Conservation (phyloP, 2,113 vertebrate genomes). For the Aleadryas rufinucha region DNA sequence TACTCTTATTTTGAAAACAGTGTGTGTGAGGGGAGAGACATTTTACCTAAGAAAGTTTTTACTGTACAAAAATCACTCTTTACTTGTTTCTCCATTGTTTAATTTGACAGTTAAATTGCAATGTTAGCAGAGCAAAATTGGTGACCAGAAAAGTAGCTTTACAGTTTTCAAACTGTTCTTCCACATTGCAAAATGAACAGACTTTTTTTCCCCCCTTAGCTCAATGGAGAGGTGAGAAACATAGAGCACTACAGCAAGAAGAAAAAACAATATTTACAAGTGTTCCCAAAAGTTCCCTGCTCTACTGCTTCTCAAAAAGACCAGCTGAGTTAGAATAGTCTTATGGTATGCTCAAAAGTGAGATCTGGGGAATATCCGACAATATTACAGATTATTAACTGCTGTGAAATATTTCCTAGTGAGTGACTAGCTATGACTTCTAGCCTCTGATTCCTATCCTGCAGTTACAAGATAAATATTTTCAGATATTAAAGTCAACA, state of each 20-base stretch:
- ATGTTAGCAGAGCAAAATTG: neutral
- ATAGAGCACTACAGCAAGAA: neutral
- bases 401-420: neutral
- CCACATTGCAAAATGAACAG: neutral
- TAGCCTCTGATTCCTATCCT: neutral
- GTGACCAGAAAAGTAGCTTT: neutral
- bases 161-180: neutral
- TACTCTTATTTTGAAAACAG: neutral
- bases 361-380: neutral
- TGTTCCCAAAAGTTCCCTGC: neutral
- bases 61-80: neutral
- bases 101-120: constrained; percentile 5
- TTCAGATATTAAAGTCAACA: neutral
- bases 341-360: neutral
- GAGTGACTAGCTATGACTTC: neutral
- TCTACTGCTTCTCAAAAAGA: neutral
- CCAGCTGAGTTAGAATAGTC: neutral
- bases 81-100: neutral
- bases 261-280: neutral
- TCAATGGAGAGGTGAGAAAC: neutral
- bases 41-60: neutral
- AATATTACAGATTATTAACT: neutral
- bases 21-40: neutral
- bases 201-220: fast-evolving
- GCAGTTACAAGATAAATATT: neutral